Evolutionary conservation across 2,888 invertebrate species (phyloP), one percentile per base, ranked within the genome.

Genomic region (Adelphocoris suturalis): DNA sequence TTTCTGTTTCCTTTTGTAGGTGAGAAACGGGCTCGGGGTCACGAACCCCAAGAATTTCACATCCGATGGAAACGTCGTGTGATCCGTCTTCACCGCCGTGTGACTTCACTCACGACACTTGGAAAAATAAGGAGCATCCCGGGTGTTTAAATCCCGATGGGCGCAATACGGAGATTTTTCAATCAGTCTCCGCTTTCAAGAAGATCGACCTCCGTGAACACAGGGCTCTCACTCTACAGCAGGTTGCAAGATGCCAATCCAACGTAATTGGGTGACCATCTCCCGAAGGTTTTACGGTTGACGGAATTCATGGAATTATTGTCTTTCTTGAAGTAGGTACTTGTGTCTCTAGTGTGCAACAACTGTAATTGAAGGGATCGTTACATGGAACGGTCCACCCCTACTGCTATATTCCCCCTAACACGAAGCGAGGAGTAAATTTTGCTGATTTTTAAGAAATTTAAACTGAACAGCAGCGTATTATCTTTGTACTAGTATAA

Each of bases 91-190:
- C 14, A 76, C 7, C 76, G 76, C 23, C 37, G 37, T 27, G 76
- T 76, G 76, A 76, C 27, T 19, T 76, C 28, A 76, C 27, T 76
- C 76, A 76, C 76, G 76, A 76, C 37, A 14, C 76, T n/a, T n/a
- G 37, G 27, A 76, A 76, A 76, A 23, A 76, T 76, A 76, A 76
- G 76, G 76, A 76, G 76, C 76, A 76, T 27, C 76, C 16, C 76
- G 23, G 23, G 27, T 27, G 76, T 27, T 76, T 37, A 76, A 76
- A 76, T 27, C 14, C 57, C 57, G 57, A 57, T 57, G 57, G 0
- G n/a, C 57, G 57, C 57, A n/a, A 57, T 57, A 57, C 37, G 37
- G 37, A 7, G 57, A n/a, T 57, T 57, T 57, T n/a, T 57, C 57
- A 57, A n/a, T 7, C 7, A 7, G 57, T n/a, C n/a, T 13, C n/a